Base-by-base conservation (phyloP, 2,888 invertebrate genomes). In the Nomada goodeniana region DNA sequence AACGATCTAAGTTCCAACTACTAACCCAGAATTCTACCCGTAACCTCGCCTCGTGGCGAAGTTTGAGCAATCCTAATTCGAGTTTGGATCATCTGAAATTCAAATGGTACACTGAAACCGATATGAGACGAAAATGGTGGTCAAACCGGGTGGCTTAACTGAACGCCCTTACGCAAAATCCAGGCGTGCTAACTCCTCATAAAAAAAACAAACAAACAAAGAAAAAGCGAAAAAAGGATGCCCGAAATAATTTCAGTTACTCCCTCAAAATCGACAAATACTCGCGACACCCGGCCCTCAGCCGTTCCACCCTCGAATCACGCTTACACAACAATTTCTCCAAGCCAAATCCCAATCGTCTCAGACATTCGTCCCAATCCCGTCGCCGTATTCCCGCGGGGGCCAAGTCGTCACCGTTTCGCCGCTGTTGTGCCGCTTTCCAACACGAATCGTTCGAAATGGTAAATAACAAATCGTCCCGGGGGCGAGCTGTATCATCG, bases 391-490 rank as follows among this genome's bases (percentile, higher is more conserved):
- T 36, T 55, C 68, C 55, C 7, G 23, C 0, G 55, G 23, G 55
- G 26, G 2, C 68, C 3, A 7, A 53, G n/a, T 42, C 52, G 18
- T 65, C 52, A 2, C 44, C 7, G 42, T 60, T 61, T 53, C 60
- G 29, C 23, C 44, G 18, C 5, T 23, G 26, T 44, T 60, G 65
- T 47, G 53, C 44, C 64, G 60, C 11, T 18, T 63, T 44, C 4
- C 60, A 20, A 13, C 52, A 4, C 52, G n/a, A 63, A 64, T 13
- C n/a, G 26, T 18, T 42, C 26, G 53, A 59, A 53, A 59, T 59
- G 59, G 36, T 64, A 59, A 76, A 76, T 76, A 53, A 59, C 29
- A 29, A 52, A 59, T 65, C 59, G 64, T 60, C 69, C 44, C 23
- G 3, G 15, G 63, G 44, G 13, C 44, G 20, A 15, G 36, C 20